phyloP scores from a whole-genome alignment of 2,888 invertebrate genomes.

The Drosophila tripunctata region DNA sequence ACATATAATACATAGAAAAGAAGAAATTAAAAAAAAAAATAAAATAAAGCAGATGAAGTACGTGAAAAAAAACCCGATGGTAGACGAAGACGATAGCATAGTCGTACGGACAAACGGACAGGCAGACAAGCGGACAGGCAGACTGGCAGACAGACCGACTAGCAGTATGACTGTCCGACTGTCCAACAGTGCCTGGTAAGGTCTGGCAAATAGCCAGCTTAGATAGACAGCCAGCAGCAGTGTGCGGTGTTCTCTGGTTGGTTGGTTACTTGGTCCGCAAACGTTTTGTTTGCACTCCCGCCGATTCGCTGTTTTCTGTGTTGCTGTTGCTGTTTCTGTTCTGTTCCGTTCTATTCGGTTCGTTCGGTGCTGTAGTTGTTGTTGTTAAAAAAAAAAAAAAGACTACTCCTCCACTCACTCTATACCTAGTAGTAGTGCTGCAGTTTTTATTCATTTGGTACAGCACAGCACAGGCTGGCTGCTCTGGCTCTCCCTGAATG shows the following conservation, averaged over 20 bases:
- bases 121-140: no score
- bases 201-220: slow-evolving; percentile 1
- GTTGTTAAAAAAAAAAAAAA: no score
- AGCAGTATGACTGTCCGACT: background rate
- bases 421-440: no score
- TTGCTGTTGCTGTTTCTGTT: slow-evolving; percentile 24
- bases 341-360: slow-evolving; percentile 13
- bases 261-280: slow-evolving; percentile 45
- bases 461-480: background rate
- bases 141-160: background rate
- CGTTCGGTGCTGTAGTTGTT: no score
- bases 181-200: background rate
- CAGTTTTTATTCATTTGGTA: slow-evolving; percentile 60
- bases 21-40: slow-evolving; percentile 6
- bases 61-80: background rate
- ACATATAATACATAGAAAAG: background rate
- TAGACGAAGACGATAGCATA: slow-evolving; percentile 2
- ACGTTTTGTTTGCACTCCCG: slow-evolving; percentile 51
- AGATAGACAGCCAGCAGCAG: slow-evolving; percentile 14
- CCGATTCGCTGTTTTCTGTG: slow-evolving; percentile 43
- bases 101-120: no score
- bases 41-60: slow-evolving; percentile 14
- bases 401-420: no score
- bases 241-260: slow-evolving; percentile 60
- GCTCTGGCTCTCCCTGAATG: slow-evolving; percentile 3